A percentile compares a stretch with the other conserved stretches of the same genome.
Conservation (phyloP, 1,140 invertebrate genomes). For the Scaptodrosophila lebanonensis region DNA sequence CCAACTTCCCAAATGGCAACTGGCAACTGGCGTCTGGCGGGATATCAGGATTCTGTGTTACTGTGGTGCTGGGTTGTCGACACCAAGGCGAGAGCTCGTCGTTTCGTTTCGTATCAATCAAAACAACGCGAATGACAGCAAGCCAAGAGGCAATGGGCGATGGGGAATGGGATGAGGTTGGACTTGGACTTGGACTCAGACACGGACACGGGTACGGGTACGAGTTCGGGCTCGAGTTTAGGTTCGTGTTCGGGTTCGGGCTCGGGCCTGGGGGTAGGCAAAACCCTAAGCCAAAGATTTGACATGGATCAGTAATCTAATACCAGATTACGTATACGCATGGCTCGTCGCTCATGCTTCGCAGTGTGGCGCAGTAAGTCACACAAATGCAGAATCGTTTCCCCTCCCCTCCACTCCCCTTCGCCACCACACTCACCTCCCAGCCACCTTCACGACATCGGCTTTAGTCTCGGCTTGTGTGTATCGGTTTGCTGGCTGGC, state of each 20-base stretch:
- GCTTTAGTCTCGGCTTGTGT: constrained; percentile 22
- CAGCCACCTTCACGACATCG: background rate
- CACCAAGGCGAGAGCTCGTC: background rate
- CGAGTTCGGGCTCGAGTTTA: too few relatives aligned
- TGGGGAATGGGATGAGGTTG: background rate
- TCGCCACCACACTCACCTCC: background rate
- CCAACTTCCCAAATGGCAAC: too few relatives aligned
- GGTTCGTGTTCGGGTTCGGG: too few relatives aligned
- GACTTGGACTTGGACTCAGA: too few relatives aligned
- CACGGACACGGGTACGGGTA: too few relatives aligned
- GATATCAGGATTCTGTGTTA: background rate
- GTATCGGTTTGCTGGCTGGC: constrained; percentile 36
- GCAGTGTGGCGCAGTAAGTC: constrained; percentile 28
- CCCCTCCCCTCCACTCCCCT: constrained; percentile 17
- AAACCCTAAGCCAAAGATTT: constrained; percentile 76
- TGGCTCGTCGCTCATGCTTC: constrained; percentile 37
- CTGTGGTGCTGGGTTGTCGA: too few relatives aligned
- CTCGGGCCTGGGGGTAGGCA: background rate
- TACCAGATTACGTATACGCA: constrained; percentile 77
- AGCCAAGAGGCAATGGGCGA: background rate
- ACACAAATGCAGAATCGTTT: constrained; percentile 20
- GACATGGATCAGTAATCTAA: constrained; percentile 78
- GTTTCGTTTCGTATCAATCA: constrained; percentile 63
- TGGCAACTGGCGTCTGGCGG: background rate
- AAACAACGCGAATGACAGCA: constrained; percentile 46